These are phyloP conservation scores for Paracentrotus lividus DNA, from an alignment of 53 echinoderm and acorn worm genomes.

Conservation along the genomic window DNA sequence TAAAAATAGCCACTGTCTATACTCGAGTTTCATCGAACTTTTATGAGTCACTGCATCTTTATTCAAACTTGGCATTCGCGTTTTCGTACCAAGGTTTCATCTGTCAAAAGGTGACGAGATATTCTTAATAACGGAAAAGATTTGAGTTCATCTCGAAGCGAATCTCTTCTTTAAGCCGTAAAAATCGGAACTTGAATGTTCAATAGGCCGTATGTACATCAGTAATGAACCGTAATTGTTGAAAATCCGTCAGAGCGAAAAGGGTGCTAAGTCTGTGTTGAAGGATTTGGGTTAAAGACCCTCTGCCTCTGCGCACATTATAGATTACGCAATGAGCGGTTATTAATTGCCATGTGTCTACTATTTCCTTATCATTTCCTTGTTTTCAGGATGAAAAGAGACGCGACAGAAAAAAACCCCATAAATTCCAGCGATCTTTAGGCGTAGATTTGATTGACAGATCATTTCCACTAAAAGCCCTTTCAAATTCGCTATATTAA, in stretches of 20 bases:
- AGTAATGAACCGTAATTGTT: not conserved
- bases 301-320: too few species aligned
- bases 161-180: not conserved
- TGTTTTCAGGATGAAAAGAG: constrained; percentile 1
- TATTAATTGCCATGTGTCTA: constrained; percentile 15
- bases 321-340: not conserved
- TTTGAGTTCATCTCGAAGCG: not conserved
- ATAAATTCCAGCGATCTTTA: not conserved
- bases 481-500: not conserved
- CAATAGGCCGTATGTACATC: not conserved
- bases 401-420: not conserved
- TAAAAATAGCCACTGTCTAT: too few species aligned
- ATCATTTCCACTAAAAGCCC: constrained; percentile 38
- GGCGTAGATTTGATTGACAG: constrained; percentile 55
- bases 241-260: not conserved
- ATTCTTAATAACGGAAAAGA: not conserved
- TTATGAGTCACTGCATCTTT: too few species aligned
- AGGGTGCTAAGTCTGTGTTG: too few species aligned
- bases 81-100: too few species aligned
- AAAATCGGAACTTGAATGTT: not conserved
- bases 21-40: too few species aligned
- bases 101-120: too few species aligned
- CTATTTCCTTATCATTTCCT: constrained; percentile 44
- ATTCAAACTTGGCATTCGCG: too few species aligned
- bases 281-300: too few species aligned